phyloP scores from a whole-genome alignment of 2,797 vertebrate genomes.

The Hirundo rustica region DNA sequence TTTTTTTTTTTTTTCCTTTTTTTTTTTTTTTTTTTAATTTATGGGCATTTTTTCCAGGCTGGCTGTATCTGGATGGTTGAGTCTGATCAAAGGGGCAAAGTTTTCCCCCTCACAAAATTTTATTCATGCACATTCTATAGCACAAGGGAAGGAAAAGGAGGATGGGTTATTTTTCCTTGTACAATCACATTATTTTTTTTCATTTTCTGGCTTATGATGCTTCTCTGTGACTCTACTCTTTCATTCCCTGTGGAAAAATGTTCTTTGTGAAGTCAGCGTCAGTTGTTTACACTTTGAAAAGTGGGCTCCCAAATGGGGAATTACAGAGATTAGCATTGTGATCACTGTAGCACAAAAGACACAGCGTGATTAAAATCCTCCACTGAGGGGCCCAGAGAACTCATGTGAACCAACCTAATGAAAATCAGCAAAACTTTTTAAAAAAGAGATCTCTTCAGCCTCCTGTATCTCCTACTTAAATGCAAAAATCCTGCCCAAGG shows the following conservation, averaged over 20 bases:
- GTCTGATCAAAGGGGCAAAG: background rate
- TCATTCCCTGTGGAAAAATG: background rate
- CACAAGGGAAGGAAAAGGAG: background rate
- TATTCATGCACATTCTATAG: background rate
- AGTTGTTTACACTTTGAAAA: conserved; percentile 32
- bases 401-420: background rate
- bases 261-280: background rate
- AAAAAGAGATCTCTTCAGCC: background rate
- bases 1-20: background rate
- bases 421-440: conserved; percentile 7
- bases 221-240: background rate
- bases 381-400: background rate
- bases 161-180: background rate
- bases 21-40: background rate
- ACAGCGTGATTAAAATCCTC: conserved; percentile 9
- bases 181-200: background rate
- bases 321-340: conserved; percentile 9
- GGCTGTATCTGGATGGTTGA: background rate
- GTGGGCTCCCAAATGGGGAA: background rate
- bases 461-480: background rate
- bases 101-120: background rate
- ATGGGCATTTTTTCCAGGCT: background rate
- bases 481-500: background rate
- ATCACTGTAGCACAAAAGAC: background rate
- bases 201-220: background rate